Percentiles rank a stretch among this genome's conserved stretches.
These are phyloP conservation scores for Blennius ocellaris DNA, from an alignment of 2,113 vertebrate species.

Conservation along the genomic window DNA sequence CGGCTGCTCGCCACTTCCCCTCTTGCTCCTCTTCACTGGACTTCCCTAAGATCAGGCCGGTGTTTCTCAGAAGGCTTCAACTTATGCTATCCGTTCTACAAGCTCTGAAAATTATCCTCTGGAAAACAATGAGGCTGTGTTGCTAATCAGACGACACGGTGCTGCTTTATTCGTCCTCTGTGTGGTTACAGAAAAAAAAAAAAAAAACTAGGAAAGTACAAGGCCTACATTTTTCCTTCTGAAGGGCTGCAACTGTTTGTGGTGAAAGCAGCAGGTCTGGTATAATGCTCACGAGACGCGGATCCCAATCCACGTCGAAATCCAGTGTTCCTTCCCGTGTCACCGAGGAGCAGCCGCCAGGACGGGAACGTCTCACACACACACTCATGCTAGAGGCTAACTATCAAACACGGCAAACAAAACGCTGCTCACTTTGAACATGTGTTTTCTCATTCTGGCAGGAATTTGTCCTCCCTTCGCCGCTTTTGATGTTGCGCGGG, in stretches of 20 bases:
- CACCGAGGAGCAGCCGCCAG: conserved; percentile 18
- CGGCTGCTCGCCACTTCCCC: conserved; percentile 4
- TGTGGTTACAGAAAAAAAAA: neutral
- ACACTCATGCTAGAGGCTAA: conserved; percentile 3
- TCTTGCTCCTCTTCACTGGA: neutral
- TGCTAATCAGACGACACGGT: conserved; percentile 13
- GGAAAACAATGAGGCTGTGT: conserved; percentile 9
- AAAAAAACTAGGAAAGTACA: conserved; percentile 19
- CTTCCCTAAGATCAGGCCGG: neutral
- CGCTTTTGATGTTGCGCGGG: conserved; percentile 61
- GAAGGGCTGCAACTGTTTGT: conserved; percentile 9
- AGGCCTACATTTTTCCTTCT: conserved; percentile 11
- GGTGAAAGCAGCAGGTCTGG: neutral
- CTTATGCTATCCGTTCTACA: conserved; percentile 16
- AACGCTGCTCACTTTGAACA: conserved; percentile 52
- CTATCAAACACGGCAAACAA: conserved; percentile 41
- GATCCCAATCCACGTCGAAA: conserved; percentile 17
- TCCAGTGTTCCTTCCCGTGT: conserved; percentile 29
- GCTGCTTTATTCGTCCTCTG: conserved; percentile 5
- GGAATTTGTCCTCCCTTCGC: conserved; percentile 49
- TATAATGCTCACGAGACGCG: conserved; percentile 6
- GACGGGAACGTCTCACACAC: neutral
- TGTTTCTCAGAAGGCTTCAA: neutral
- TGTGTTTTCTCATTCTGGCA: conserved; percentile 41
- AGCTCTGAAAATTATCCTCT: conserved; percentile 25